Conservation (phyloP, 2,113 vertebrate genomes). For the Mastomys coucha region DNA sequence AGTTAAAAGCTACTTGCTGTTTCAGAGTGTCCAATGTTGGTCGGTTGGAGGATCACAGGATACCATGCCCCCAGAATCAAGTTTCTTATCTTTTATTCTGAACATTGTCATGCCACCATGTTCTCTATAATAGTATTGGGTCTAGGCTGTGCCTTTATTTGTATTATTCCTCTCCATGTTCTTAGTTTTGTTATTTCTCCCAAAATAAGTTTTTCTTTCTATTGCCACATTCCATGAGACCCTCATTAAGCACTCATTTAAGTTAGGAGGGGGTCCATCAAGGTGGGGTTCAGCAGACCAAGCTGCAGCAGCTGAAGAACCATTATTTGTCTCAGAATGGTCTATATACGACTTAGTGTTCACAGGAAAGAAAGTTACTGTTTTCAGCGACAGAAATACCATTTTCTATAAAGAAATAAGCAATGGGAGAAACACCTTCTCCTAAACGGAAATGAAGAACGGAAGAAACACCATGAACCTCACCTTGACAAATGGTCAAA, state of each 20-base stretch:
- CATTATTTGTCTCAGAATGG: constrained; percentile 54
- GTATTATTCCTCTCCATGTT: background rate
- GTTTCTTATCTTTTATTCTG: background rate
- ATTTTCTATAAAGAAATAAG: background rate
- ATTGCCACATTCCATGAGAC: constrained; percentile 8
- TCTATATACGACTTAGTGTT: constrained; percentile 61
- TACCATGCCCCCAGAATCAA: background rate
- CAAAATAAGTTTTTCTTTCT: background rate
- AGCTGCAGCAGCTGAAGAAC: background rate
- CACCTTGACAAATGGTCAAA: constrained; percentile 1
- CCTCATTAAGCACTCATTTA: constrained; percentile 54
- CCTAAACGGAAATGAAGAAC: background rate
- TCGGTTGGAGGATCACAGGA: background rate
- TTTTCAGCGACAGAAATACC: background rate
- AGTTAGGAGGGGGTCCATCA: background rate
- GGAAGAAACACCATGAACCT: background rate
- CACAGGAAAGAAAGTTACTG: constrained; percentile 61
- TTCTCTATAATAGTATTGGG: background rate
- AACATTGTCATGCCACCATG: no score
- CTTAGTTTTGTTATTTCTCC: background rate
- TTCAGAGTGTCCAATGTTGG: background rate
- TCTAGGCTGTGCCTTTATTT: background rate
- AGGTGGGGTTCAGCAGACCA: background rate
- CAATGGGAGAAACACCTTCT: background rate
- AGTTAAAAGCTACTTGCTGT: background rate